Evolutionary conservation across 30 jellyfish, hydroid and myxozoan genomes (phyloP).

Genomic region (Sanderia malayensis): DNA sequence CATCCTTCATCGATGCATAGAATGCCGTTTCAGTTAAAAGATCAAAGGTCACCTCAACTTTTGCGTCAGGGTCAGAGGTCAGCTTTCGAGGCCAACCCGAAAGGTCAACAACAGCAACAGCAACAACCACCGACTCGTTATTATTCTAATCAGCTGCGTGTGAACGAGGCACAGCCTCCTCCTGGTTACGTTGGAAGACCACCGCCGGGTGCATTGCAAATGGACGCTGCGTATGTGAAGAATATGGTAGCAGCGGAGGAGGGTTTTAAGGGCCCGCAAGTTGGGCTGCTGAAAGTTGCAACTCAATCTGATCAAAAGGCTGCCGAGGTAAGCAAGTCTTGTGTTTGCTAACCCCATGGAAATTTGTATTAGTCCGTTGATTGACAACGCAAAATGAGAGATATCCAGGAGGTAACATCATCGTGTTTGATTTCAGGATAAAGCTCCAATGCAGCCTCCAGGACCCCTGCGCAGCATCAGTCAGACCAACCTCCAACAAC

Average conservation of each 20-base stretch:
- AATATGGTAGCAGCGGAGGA: not conserved
- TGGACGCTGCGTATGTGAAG: not conserved
- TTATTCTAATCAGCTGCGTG: not conserved
- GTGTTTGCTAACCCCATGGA: no score
- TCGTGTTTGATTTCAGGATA: slow-evolving; percentile 19
- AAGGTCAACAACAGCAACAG: not conserved
- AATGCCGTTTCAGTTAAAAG: no score
- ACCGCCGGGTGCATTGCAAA: no score
- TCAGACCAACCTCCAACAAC: slow-evolving; percentile 54
- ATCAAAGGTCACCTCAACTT: not conserved
- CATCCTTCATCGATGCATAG: no score
- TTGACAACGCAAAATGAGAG: no score
- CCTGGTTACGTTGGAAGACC: slow-evolving; percentile 1
- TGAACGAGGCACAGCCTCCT: not conserved
- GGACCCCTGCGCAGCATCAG: slow-evolving; percentile 59
- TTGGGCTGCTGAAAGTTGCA: not conserved
- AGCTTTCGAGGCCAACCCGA: not conserved
- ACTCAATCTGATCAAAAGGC: not conserved
- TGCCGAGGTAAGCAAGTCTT: no score
- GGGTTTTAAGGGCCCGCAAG: not conserved
- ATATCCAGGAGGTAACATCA: no score
- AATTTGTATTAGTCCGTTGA: no score
- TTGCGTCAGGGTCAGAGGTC: not conserved
- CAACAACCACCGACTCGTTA: no score
- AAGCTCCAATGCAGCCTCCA: slow-evolving; percentile 9